Conservation (phyloP, 2,888 invertebrate genomes). For the Hanleya hanleyi region DNA sequence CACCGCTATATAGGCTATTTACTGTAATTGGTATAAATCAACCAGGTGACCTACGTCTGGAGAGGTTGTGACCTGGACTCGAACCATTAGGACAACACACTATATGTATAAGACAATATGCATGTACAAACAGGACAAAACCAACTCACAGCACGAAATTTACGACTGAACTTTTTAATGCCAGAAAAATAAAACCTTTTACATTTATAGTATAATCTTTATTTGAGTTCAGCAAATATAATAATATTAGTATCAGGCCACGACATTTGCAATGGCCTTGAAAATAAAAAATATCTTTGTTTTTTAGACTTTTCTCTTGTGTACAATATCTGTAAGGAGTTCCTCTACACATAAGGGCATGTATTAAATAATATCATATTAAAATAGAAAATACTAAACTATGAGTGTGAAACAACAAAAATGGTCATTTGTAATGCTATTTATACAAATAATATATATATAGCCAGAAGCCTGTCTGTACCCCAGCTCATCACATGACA, state of each 20-base stretch:
- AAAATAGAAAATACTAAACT: conserved; percentile 61
- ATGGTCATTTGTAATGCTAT: conserved; percentile 7
- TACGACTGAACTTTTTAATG: conserved; percentile 48
- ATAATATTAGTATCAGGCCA: conserved; percentile 51
- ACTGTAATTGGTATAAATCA: no score
- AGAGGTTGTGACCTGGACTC: no score
- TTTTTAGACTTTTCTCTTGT: conserved; percentile 25
- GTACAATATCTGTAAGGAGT: conserved; percentile 4
- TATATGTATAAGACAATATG: no score
- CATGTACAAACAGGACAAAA: no score
- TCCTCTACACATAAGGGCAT: conserved; percentile 38
- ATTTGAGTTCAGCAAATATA: conserved; percentile 61
- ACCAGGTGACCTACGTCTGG: no score
- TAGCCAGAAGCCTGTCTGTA: neutral
- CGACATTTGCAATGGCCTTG: conserved; percentile 45
- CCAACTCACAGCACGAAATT: no score
- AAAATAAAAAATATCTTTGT: conserved; percentile 56
- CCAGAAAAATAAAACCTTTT: conserved; percentile 68
- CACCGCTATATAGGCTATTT: no score
- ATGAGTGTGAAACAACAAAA: conserved; percentile 45
- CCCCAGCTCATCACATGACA: conserved; percentile 11
- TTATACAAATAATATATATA: neutral
- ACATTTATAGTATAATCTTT: conserved; percentile 61
- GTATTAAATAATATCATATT: conserved; percentile 52
- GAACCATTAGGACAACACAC: no score